phyloP scores from a whole-genome alignment of 2,888 invertebrate species.

The Drosophila atripex region DNA sequence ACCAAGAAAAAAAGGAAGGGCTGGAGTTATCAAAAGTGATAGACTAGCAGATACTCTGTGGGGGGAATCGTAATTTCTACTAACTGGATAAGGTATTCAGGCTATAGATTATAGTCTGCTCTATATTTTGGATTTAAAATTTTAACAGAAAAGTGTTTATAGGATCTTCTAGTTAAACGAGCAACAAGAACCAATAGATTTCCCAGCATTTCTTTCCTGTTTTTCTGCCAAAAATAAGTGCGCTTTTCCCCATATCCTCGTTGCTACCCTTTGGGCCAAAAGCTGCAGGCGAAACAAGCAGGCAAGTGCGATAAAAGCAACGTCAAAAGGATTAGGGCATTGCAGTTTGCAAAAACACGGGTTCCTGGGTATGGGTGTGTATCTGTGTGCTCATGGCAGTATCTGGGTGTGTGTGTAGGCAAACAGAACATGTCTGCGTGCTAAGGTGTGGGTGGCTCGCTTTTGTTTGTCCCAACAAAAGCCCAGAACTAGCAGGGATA shows the following conservation, averaged over 20 bases:
- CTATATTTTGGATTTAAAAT: background rate
- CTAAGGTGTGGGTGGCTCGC: constrained; percentile 63
- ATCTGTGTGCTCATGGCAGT: constrained; percentile 25
- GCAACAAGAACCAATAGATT: background rate
- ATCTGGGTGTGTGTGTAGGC: constrained; percentile 20
- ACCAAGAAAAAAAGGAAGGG: constrained; percentile 43
- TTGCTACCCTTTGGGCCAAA: constrained; percentile 31
- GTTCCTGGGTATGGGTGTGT: constrained; percentile 14
- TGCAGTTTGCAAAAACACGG: background rate
- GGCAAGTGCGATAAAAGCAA: constrained; percentile 76
- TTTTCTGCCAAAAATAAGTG: constrained; percentile 3
- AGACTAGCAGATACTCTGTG: constrained; percentile 16
- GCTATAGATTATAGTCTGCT: background rate
- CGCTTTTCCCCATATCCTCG: constrained; percentile 11
- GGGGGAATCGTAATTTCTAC: no score
- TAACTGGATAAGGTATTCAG: background rate
- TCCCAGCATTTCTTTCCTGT: background rate
- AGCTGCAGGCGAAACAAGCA: constrained; percentile 30
- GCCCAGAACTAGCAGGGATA: constrained; percentile 38
- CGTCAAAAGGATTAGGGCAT: constrained; percentile 73
- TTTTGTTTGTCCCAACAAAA: constrained; percentile 76
- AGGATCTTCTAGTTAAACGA: background rate
- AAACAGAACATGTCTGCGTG: constrained; percentile 40
- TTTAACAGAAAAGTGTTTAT: no score
- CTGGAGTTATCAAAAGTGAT: background rate